These are phyloP conservation scores for Melanargia galathea DNA, from an alignment of 2,888 invertebrate genomes.

Conservation along the genomic window DNA sequence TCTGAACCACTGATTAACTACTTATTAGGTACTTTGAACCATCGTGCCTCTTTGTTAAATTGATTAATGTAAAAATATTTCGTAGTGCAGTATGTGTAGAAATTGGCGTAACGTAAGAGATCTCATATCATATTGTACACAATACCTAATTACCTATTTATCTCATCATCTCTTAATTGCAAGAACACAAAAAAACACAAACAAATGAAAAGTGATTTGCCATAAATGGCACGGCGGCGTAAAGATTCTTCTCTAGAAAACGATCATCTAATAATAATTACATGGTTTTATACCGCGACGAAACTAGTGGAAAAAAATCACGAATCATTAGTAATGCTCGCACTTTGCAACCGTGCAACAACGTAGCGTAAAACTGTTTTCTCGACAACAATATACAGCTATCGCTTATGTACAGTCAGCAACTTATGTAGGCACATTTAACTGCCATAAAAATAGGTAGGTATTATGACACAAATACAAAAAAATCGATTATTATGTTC, in stretches of 20 bases:
- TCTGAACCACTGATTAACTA: no score
- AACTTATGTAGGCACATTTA: not conserved
- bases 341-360: constrained; percentile 12
- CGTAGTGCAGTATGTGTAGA: not conserved
- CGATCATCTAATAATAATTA: constrained; percentile 15
- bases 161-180: constrained; percentile 2
- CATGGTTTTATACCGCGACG: constrained; percentile 13
- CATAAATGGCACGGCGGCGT: not conserved
- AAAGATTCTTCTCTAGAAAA: constrained; percentile 20
- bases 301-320: constrained; percentile 4
- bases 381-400: not conserved
- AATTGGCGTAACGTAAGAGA: not conserved
- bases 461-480: no score
- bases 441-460: not conserved
- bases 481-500: no score
- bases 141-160: constrained; percentile 16
- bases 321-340: constrained; percentile 4
- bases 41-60: no score
- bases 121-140: not conserved
- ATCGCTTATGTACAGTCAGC: constrained; percentile 3
- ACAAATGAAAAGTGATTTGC: constrained; percentile 16
- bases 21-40: no score
- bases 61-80: no score
- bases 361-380: not conserved
- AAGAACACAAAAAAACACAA: not conserved